Conservation (phyloP, 1,140 invertebrate genomes). For the honey bee (Apis mellifera) region Amel_HAv3.1 CM009936.2:1830001-1830500, state of each 20-base stretch:
- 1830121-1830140: no score
- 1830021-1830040: no score
- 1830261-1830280: constrained; percentile 67
- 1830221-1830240: not conserved
- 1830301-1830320: constrained; percentile 72
- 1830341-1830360: constrained; percentile 64
- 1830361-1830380: constrained; percentile 79
- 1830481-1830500: constrained; percentile 86
- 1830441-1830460: constrained; percentile 85
- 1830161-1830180: no score
- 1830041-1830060: no score
- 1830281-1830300: constrained; percentile 70
- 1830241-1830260: constrained; percentile 68
- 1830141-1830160: no score
- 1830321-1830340: constrained; percentile 70
- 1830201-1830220: no score
- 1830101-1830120: no score
- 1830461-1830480: constrained; percentile 83
- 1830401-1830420: constrained; percentile 82
- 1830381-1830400: constrained; percentile 83
- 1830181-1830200: no score
- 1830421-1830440: constrained; percentile 83
- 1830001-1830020: no score
- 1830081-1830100: no score
- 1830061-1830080: no score